Percentiles rank a stretch among this genome's conserved stretches.
Evolutionary conservation across 2,888 invertebrate genomes (phyloP).

Genomic region (Drosophila prostipennis): DNA sequence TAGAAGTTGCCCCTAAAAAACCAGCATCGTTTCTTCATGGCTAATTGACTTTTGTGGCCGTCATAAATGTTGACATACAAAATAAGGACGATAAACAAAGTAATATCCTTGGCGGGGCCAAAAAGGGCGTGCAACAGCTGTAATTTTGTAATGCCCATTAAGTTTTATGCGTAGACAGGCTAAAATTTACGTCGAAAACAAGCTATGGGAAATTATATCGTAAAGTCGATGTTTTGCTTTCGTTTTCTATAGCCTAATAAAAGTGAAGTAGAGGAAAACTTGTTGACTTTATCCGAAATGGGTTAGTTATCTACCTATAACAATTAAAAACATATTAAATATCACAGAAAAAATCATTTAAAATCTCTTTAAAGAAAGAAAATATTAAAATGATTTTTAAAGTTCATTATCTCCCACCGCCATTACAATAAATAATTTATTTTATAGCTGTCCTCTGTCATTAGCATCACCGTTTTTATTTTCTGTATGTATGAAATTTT

Average conservation of each 20-base stretch:
- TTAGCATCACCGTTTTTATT: not conserved
- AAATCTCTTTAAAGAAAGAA: not conserved
- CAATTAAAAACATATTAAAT: not conserved
- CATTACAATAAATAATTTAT: not conserved
- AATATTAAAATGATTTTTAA: not conserved
- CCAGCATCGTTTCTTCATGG: constrained; percentile 29
- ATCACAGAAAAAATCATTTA: not conserved
- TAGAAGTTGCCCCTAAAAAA: not conserved
- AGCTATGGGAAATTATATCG: constrained; percentile 28
- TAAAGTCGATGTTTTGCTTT: constrained; percentile 26
- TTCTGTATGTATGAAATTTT: not conserved
- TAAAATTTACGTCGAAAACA: constrained; percentile 22
- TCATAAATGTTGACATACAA: constrained; percentile 63
- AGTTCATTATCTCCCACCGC: not conserved
- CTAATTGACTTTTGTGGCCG: constrained; percentile 69
- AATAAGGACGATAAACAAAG: constrained; percentile 33
- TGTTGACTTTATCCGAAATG: no score
- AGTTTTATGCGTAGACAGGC: constrained; percentile 53
- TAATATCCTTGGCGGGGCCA: constrained; percentile 10
- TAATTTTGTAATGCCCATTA: constrained; percentile 53
- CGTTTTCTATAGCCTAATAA: not conserved
- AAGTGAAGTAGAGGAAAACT: constrained; percentile 1
- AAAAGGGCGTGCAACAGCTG: constrained; percentile 49
- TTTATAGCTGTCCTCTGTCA: not conserved
- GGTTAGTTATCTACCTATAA: no score